A percentile compares a stretch with the other conserved stretches of the same genome.
Evolutionary conservation across 2,113 vertebrate species (phyloP).

Genomic region (Bubo blakistoni): DNA sequence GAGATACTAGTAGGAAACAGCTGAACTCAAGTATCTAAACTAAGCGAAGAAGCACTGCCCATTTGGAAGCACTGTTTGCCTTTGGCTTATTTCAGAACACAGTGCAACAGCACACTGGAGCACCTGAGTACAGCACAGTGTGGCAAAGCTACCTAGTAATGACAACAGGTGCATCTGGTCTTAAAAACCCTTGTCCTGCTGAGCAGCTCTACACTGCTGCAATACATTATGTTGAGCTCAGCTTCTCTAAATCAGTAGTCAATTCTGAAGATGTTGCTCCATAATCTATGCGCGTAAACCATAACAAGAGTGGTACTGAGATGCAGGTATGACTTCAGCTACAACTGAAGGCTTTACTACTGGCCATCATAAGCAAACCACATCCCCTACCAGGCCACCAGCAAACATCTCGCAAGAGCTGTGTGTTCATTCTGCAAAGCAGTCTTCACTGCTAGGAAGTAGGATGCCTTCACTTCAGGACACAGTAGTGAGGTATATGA

Average conservation of each 20-base stretch:
- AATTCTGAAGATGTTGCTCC: not conserved
- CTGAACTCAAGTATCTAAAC: not conserved
- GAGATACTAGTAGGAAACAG: not conserved
- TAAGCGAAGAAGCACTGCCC: not conserved
- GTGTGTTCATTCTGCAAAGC: not conserved
- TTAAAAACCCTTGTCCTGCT: not conserved
- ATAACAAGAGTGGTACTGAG: not conserved
- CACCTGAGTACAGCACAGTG: not conserved
- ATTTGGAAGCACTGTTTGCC: not conserved
- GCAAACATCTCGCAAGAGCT: not conserved
- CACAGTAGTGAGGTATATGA: not conserved
- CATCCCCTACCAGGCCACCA: not conserved
- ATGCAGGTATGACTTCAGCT: not conserved
- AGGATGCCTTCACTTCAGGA: not conserved
- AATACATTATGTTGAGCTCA: not conserved
- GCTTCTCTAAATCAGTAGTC: not conserved
- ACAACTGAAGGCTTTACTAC: not conserved
- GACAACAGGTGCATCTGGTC: not conserved
- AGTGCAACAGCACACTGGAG: fast-evolving
- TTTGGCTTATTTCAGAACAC: not conserved
- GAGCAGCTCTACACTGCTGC: not conserved
- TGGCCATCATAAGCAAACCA: not conserved
- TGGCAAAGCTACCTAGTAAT: not conserved
- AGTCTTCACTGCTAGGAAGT: not conserved
- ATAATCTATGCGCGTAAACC: not conserved